A percentile compares a stretch with the other conserved stretches of the same genome.
phyloP scores from a whole-genome alignment of 2,888 invertebrate genomes.

The Tetanocera ferruginea region DNA sequence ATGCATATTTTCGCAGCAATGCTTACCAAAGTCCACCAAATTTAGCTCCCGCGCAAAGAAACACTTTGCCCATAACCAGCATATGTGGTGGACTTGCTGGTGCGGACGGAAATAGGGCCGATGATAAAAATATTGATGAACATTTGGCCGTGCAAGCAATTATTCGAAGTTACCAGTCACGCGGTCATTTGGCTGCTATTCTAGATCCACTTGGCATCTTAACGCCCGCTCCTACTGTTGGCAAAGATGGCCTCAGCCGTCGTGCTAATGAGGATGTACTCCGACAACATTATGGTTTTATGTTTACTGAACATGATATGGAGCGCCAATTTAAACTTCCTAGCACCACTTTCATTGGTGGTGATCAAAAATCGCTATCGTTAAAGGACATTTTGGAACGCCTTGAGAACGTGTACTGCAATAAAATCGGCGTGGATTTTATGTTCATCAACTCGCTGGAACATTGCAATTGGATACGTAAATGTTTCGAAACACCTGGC shows the following conservation, averaged over 20 bases:
- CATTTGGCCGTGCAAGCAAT: conserved; percentile 99
- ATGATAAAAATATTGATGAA: conserved; percentile 94
- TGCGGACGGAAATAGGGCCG: conserved; percentile 42
- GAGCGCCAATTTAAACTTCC: conserved; percentile 96
- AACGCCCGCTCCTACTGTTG: conserved; percentile 63
- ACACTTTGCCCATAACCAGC: conserved; percentile 75
- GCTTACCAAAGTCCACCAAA: conserved; percentile 77
- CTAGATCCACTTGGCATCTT: conserved; percentile 84
- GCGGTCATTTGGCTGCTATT: conserved; percentile 87
- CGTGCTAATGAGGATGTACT: conserved; percentile 70
- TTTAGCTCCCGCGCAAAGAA: conserved; percentile 74
- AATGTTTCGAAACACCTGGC: conserved; percentile 95
- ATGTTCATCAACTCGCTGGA: conserved; percentile 99
- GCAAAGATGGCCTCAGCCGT: conserved; percentile 69
- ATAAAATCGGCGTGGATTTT: conserved; percentile 98
- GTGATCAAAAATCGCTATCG: conserved; percentile 88
- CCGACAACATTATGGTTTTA: conserved; percentile 69
- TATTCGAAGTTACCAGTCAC: conserved; percentile 99
- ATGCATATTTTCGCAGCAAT: conserved; percentile 87
- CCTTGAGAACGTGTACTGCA: conserved; percentile 94
- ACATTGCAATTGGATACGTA: conserved; percentile 99
- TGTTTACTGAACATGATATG: conserved; percentile 88
- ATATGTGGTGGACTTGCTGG: conserved; percentile 64
- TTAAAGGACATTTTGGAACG: conserved; percentile 93
- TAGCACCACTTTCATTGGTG: conserved; percentile 97